phyloP scores from a whole-genome alignment of 2,113 vertebrate genomes.

The Solea senegalensis region DNA sequence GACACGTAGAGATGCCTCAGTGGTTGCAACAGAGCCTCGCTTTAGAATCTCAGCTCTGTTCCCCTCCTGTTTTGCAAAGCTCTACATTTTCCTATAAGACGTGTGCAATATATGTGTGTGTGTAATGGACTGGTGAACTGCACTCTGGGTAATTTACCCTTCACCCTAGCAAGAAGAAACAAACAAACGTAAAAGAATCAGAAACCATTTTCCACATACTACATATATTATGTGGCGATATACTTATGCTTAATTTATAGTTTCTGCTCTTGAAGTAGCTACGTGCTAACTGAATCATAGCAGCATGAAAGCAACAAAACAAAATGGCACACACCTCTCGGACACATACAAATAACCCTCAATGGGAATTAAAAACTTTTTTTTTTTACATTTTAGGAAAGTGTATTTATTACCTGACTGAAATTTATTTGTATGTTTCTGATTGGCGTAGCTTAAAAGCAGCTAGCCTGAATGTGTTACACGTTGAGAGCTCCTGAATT shows the following conservation, averaged over 20 bases:
- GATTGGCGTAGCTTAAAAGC: too few relatives aligned
- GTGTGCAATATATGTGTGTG: background rate
- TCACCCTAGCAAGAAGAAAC: background rate
- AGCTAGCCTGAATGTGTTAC: too few relatives aligned
- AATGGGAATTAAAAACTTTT: background rate
- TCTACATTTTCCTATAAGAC: too few relatives aligned
- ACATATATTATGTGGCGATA: background rate
- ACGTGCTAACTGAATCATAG: background rate
- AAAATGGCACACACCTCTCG: background rate
- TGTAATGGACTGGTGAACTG: background rate
- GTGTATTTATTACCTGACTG: background rate
- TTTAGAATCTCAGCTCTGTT: too few relatives aligned
- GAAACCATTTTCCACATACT: too few relatives aligned
- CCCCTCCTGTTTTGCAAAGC: too few relatives aligned
- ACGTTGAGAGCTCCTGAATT: too few relatives aligned
- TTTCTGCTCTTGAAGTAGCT: background rate
- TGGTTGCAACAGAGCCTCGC: too few relatives aligned
- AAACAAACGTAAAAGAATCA: background rate
- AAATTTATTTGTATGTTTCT: background rate
- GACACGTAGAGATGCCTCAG: too few relatives aligned
- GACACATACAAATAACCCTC: background rate
- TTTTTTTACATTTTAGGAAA: background rate
- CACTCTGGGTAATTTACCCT: constrained; percentile 5
- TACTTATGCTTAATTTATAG: background rate
- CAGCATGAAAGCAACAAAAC: background rate